phyloP scores from a whole-genome alignment of 2,888 invertebrate genomes.

The Hypomecis atomaria region DNA sequence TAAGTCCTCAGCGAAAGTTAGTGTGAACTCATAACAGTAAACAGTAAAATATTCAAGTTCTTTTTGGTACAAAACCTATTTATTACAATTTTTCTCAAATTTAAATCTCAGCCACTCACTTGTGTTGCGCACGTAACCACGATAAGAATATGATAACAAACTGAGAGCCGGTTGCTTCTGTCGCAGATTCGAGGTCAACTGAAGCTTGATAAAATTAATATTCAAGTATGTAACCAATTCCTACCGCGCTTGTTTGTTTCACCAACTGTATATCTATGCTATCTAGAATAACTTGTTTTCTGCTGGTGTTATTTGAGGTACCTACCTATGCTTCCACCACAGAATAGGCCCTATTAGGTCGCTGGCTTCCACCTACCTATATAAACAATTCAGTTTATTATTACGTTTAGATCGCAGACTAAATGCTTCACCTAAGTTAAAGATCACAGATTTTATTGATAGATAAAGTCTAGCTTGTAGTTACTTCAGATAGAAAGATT shows the following conservation, averaged over 20 bases:
- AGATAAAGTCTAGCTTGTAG: too few species aligned
- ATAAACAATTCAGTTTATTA: too few species aligned
- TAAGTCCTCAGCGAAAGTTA: neutral
- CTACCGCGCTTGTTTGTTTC: slow-evolving; percentile 9
- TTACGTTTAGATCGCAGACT: too few species aligned
- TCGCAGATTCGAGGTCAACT: slow-evolving; percentile 59
- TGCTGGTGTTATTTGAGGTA: neutral
- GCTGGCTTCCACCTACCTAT: too few species aligned
- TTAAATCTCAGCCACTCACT: slow-evolving; percentile 23
- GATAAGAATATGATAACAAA: slow-evolving; percentile 55
- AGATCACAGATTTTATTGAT: too few species aligned
- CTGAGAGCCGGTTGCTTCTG: slow-evolving; percentile 50
- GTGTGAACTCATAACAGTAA: neutral
- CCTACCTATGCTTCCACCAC: too few species aligned
- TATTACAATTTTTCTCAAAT: neutral
- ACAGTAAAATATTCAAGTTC: too few species aligned
- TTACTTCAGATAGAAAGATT: too few species aligned
- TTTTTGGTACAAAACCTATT: neutral
- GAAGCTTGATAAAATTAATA: slow-evolving; percentile 32
- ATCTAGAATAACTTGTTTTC: slow-evolving; percentile 13
- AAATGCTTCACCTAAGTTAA: too few species aligned
- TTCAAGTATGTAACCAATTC: slow-evolving; percentile 1
- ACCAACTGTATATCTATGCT: neutral
- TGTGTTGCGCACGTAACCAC: slow-evolving; percentile 45
- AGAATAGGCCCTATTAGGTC: too few species aligned